phyloP scores from a whole-genome alignment of 2,888 invertebrate genomes.

The Actias luna region DNA sequence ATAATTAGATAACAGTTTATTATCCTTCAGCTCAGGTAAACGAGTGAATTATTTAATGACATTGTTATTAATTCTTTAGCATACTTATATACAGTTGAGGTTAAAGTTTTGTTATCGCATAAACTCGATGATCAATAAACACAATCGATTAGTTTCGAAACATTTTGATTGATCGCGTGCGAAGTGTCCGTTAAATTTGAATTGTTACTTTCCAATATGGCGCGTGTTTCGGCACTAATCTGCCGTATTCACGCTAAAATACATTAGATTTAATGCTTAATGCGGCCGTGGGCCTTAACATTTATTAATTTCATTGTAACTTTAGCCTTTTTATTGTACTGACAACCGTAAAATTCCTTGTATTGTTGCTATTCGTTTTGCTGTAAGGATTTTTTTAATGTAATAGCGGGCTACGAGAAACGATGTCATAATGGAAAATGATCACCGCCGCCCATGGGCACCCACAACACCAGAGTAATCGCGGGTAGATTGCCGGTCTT shows the following conservation, averaged over 20 bases:
- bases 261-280: conserved; percentile 14
- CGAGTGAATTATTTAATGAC: background rate
- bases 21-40: background rate
- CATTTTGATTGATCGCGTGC: conserved; percentile 40
- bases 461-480: too few species aligned
- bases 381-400: background rate
- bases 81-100: background rate
- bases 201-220: conserved; percentile 41
- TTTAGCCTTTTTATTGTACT: background rate
- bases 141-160: conserved; percentile 29
- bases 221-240: conserved; percentile 30
- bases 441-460: too few species aligned
- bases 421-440: too few species aligned
- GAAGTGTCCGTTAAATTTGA: conserved; percentile 32
- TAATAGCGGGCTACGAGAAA: too few species aligned
- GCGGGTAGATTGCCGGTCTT: too few species aligned
- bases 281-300: background rate
- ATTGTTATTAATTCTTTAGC: background rate
- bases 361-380: background rate
- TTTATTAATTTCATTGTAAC: background rate
- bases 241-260: conserved; percentile 32
- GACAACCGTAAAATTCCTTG: background rate
- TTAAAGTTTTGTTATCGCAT: conserved; percentile 18
- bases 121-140: conserved; percentile 27
- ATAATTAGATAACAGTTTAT: background rate